Conservation (phyloP, 1,140 invertebrate genomes). For the Sitodiplosis mosellana region DNA sequence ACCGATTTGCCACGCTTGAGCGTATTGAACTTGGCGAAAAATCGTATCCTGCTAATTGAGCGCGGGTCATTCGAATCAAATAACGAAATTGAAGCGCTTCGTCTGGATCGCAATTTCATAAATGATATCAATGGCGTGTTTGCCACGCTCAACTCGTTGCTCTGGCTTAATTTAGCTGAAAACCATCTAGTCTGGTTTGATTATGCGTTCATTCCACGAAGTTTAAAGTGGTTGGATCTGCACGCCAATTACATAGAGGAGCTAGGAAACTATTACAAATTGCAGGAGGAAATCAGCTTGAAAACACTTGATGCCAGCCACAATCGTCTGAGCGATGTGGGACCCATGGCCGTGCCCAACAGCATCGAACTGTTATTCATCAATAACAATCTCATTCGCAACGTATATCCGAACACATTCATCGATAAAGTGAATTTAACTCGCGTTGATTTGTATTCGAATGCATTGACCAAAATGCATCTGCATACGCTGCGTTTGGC, state of each 20-base stretch:
- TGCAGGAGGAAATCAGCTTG: constrained; percentile 35
- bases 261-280: constrained; percentile 50
- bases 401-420: constrained; percentile 59
- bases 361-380: constrained; percentile 62
- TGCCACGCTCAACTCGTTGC: constrained; percentile 45
- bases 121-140: constrained; percentile 60
- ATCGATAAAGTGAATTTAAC: constrained; percentile 57
- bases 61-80: constrained; percentile 55
- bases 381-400: constrained; percentile 62
- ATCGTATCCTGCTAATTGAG: constrained; percentile 56
- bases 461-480: constrained; percentile 59
- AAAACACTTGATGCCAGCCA: constrained; percentile 63
- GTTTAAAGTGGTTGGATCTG: constrained; percentile 63
- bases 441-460: constrained; percentile 66
- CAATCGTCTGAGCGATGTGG: constrained; percentile 53
- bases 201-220: constrained; percentile 55
- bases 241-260: constrained; percentile 61
- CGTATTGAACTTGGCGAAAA: constrained; percentile 64
- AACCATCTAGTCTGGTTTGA: constrained; percentile 67
- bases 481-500: constrained; percentile 54
- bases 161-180: constrained; percentile 71
- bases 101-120: constrained; percentile 60
- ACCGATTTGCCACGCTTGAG: constrained; percentile 49
- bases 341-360: constrained; percentile 51
- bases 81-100: constrained; percentile 54